These are phyloP conservation scores for Phengaris alcon DNA, from an alignment of 2,888 invertebrate species.

Conservation along the genomic window DNA sequence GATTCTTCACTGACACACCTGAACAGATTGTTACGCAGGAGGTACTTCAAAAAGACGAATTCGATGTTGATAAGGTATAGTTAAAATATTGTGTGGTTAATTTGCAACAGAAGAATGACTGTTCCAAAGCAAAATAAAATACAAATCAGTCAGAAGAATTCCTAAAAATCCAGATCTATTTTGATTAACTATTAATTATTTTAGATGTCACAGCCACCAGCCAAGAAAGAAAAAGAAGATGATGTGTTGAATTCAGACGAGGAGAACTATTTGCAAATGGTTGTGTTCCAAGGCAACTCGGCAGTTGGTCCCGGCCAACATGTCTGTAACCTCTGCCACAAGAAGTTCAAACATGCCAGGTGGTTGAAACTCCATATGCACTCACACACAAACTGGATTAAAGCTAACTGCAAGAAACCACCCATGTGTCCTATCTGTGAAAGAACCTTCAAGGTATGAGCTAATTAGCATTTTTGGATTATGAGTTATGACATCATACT, in stretches of 20 bases:
- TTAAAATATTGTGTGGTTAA: too few species aligned
- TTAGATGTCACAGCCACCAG: slow-evolving; percentile 34
- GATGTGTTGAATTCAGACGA: slow-evolving; percentile 65
- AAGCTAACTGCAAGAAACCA: slow-evolving; percentile 82
- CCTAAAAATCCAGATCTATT: neutral
- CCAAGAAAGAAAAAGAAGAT: slow-evolving; percentile 49
- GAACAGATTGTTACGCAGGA: slow-evolving; percentile 44
- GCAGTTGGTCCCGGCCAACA: slow-evolving; percentile 78
- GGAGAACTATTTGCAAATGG: slow-evolving; percentile 69
- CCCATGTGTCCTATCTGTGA: slow-evolving; percentile 81
- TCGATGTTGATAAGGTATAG: slow-evolving; percentile 49
- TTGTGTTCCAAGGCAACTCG: slow-evolving; percentile 75
- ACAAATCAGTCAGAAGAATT: neutral
- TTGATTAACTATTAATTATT: neutral
- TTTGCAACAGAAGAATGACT: too few species aligned
- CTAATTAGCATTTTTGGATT: neutral
- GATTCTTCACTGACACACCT: slow-evolving; percentile 53
- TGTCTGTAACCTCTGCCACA: slow-evolving; percentile 81
- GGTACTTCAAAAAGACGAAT: slow-evolving; percentile 44
- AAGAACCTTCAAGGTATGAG: slow-evolving; percentile 77
- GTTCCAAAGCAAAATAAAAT: too few species aligned
- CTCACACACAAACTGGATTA: slow-evolving; percentile 82
- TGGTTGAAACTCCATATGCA: slow-evolving; percentile 82
- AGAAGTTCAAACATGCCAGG: slow-evolving; percentile 81
- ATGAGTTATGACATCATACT: too few species aligned